Evolutionary conservation across 2,888 invertebrate genomes (phyloP).

Genomic region (Morpho deidamia): DNA sequence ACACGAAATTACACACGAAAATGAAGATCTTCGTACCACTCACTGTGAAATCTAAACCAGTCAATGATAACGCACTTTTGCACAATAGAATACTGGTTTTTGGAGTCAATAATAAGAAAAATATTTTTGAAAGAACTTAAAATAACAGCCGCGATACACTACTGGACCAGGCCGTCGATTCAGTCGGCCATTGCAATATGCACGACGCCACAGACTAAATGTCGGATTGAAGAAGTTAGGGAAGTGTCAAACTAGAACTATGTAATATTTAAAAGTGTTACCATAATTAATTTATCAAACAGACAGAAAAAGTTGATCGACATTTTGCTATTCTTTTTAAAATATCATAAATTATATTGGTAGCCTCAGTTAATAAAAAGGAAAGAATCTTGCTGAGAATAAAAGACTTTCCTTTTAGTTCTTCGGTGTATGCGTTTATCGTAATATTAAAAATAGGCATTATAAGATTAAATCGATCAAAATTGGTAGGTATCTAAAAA

Average conservation of each 20-base stretch:
- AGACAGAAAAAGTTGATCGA: too few species aligned
- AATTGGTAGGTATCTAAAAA: too few species aligned
- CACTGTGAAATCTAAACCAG: conserved; percentile 41
- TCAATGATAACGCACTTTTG: conserved; percentile 29
- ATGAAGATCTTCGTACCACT: conserved; percentile 36
- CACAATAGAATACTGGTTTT: conserved; percentile 38
- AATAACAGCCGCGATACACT: conserved; percentile 33
- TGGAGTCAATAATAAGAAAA: conserved; percentile 29
- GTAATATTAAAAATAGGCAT: too few species aligned
- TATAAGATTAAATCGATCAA: too few species aligned
- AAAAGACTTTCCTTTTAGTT: too few species aligned
- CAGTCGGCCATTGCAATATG: conserved; percentile 37
- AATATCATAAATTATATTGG: too few species aligned
- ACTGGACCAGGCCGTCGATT: conserved; percentile 27
- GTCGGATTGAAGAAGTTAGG: neutral
- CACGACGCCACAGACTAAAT: conserved; percentile 29
- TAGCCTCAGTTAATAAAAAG: too few species aligned
- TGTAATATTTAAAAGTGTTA: neutral
- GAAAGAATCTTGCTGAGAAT: too few species aligned
- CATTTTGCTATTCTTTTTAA: too few species aligned
- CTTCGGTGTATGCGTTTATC: too few species aligned
- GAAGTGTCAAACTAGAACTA: neutral
- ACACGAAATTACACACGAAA: conserved; percentile 40
- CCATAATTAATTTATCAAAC: too few species aligned
- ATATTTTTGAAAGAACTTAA: conserved; percentile 32